Evolutionary conservation across 1,140 invertebrate genomes (phyloP), one percentile per base, ranked within the genome.

Genomic region (Latrodectus geometricus): DNA sequence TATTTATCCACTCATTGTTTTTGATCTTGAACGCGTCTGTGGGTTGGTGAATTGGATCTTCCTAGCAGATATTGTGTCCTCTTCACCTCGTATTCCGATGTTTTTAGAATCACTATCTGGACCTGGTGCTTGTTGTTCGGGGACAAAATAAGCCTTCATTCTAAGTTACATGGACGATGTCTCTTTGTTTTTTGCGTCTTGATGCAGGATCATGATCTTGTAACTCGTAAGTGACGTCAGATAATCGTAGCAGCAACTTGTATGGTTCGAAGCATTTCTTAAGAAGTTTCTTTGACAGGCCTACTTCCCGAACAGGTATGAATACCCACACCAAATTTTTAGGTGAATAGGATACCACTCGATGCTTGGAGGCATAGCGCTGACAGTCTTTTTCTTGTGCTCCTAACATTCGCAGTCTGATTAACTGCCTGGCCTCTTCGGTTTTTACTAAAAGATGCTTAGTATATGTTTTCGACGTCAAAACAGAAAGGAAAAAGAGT

Each of bases 121-220:
- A 56, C 54, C 14, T 14, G 54, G 54, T 56, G 54, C 54, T 56
- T 69, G 66, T n/a, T 8, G 9, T 9, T 76, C 74, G 8, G 49
- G 49, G 8, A 8, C 54, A 20, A 11, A 20, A 20, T 76, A 61
- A 9, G 74, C 9, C n/a, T 76, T 76, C 74, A 76, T 76, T 20
- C 54, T n/a, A 8, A 76, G 74, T 8, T n/a, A 76, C 74, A 61
- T 76, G 74, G 21, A 76, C 74, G 17, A 61, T 76, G 74, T 76
- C 74, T 17, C n/a, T 61, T 52, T 8, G 49, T 76, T 76, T 76
- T 12, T 15, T 9, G 8, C 74, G 9, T 23, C 54, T 76, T 9
- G 49, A 50, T n/a, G 49, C 21, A 20, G 49, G 49, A 20, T 61
- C 74, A 76, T 11, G 21, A 20, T 76, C 35, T 76, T 76, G 15